phyloP scores from a whole-genome alignment of 2,888 invertebrate species.

The Hydropsyche betteni region DNA sequence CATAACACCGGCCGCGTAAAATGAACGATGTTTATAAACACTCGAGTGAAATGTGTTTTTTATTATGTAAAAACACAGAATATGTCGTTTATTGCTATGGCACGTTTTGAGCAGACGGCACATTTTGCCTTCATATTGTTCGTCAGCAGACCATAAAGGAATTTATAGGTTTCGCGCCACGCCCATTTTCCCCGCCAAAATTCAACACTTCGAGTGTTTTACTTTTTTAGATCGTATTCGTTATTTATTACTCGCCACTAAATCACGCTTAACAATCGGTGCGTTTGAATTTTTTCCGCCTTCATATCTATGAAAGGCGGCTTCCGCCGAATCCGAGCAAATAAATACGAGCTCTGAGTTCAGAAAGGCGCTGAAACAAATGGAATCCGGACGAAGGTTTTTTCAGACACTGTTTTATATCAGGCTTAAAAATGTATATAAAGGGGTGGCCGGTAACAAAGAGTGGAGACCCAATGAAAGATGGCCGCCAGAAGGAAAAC shows the following conservation, averaged over 20 bases:
- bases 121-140: constrained; percentile 22
- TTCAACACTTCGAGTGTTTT: constrained; percentile 2
- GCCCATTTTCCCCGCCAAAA: constrained; percentile 13
- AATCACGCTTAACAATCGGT: constrained; percentile 21
- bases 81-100: constrained; percentile 13
- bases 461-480: constrained; percentile 2
- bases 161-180: constrained; percentile 19
- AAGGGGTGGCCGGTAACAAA: neutral
- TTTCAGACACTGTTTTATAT: no score
- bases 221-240: neutral
- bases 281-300: constrained; percentile 9
- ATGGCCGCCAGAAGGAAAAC: neutral
- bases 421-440: neutral
- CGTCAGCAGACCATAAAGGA: constrained; percentile 28
- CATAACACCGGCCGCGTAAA: no score
- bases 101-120: neutral
- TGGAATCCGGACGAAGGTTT: no score
- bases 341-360: no score
- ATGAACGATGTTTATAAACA: no score
- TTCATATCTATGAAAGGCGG: no score
- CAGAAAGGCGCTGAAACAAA: no score
- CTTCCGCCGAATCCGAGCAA: no score
- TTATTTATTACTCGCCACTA: constrained; percentile 6
- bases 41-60: no score
- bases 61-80: neutral